These are phyloP conservation scores for Mesodorylaimus sp. DNA, from an alignment of 2,888 invertebrate species.

Conservation along the genomic window DNA sequence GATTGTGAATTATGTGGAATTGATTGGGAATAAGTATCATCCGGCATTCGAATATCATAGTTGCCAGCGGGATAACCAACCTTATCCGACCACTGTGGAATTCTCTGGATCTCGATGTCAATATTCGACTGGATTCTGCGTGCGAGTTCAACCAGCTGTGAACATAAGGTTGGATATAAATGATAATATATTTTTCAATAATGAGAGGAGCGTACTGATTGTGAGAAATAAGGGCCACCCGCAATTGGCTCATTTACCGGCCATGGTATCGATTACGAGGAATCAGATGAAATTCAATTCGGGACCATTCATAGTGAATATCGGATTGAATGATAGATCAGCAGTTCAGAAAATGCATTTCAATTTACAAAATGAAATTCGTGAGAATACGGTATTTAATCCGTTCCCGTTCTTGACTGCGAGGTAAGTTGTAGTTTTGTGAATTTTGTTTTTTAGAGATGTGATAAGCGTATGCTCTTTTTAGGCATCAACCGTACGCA, in stretches of 20 bases:
- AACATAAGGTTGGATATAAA: conserved; percentile 20
- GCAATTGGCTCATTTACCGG: conserved; percentile 56
- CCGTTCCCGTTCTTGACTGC: conserved; percentile 66
- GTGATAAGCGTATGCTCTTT: no score
- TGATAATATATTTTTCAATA: conserved; percentile 25
- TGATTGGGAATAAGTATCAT: conserved; percentile 24
- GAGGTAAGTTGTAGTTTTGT: conserved; percentile 61
- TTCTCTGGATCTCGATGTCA: conserved; percentile 8
- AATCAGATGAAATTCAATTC: conserved; percentile 71
- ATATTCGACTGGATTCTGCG: conserved; percentile 16
- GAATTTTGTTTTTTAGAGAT: no score
- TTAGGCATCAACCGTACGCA: no score
- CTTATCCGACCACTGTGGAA: conserved; percentile 9
- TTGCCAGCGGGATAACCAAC: conserved; percentile 18
- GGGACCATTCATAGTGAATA: conserved; percentile 58
- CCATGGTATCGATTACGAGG: conserved; percentile 52
- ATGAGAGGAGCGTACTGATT: conserved; percentile 22
- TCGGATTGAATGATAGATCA: conserved; percentile 71
- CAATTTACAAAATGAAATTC: conserved; percentile 55
- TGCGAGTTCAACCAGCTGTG: conserved; percentile 26
- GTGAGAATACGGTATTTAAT: conserved; percentile 64
- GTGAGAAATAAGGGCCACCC: conserved; percentile 41
- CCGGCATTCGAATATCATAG: conserved; percentile 26
- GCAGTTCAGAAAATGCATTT: conserved; percentile 60
- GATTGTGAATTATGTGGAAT: conserved; percentile 25